Evolutionary conservation across 2,888 invertebrate genomes (phyloP).

Genomic region (Eupithecia pulchellata): DNA sequence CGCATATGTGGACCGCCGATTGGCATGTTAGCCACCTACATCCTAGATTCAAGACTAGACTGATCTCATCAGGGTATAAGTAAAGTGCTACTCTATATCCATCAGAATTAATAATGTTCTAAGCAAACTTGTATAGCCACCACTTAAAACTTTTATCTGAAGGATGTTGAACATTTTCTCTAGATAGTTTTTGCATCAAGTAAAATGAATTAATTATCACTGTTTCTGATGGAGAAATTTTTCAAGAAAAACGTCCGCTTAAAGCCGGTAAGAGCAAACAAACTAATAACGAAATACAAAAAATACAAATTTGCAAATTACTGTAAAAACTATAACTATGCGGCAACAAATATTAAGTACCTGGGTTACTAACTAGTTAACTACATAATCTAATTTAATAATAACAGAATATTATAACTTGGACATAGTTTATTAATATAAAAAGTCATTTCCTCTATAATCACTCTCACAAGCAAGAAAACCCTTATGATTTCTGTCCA

Average conservation of each 20-base stretch:
- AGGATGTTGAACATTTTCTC: constrained; percentile 25
- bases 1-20: no score
- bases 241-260: neutral
- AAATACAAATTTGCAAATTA: neutral
- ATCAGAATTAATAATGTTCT: constrained; percentile 2
- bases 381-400: no score
- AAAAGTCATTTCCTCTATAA: neutral
- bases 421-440: no score
- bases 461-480: neutral
- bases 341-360: no score
- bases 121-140: neutral
- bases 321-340: neutral
- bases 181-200: constrained; percentile 13
- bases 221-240: neutral
- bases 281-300: neutral
- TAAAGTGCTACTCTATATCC: neutral
- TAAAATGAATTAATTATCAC: neutral
- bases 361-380: no score
- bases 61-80: neutral
- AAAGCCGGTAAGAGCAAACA: neutral
- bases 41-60: neutral
- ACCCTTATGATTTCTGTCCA: neutral
- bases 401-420: no score
- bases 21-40: neutral
- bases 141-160: constrained; percentile 18